These are phyloP conservation scores for Ophiodon elongatus DNA, from an alignment of 2,113 vertebrate genomes.

Conservation along the genomic window DNA sequence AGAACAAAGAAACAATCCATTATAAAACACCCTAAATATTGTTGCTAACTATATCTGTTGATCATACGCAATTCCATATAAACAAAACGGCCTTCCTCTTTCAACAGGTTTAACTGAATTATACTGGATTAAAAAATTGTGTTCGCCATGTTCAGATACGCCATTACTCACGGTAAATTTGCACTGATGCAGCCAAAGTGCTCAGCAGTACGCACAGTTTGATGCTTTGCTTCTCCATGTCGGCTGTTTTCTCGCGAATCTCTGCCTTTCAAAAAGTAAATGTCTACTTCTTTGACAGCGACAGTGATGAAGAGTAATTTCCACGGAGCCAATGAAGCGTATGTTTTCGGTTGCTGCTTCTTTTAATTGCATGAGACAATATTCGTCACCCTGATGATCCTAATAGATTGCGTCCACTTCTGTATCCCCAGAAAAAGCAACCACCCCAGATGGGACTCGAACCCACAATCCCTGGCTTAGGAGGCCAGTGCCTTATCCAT, in stretches of 20 bases:
- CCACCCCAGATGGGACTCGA: constrained; percentile 75
- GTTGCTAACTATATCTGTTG: not conserved
- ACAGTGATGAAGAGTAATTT: not conserved
- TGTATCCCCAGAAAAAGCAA: not conserved
- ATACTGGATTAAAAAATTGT: not conserved
- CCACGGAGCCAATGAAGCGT: fast-evolving
- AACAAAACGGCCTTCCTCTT: not conserved
- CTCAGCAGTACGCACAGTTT: constrained; percentile 50
- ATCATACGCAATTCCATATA: not conserved
- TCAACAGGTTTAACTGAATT: not conserved
- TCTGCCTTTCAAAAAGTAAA: not conserved
- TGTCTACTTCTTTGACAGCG: too few species aligned
- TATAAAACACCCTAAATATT: not conserved
- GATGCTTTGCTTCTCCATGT: constrained; percentile 43
- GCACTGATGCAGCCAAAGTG: constrained; percentile 41
- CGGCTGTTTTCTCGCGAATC: not conserved
- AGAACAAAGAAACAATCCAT: not conserved
- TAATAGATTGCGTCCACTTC: not conserved
- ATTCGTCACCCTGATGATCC: not conserved
- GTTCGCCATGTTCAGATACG: not conserved
- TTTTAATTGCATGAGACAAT: not conserved
- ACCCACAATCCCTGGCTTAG: constrained; percentile 77
- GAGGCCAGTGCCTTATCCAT: constrained; percentile 89
- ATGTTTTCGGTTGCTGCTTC: fast-evolving
- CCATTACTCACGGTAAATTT: constrained; percentile 70